These are phyloP conservation scores for Erythrocebus patas DNA, from an alignment of 2,113 vertebrate species.

Conservation along the genomic window DNA sequence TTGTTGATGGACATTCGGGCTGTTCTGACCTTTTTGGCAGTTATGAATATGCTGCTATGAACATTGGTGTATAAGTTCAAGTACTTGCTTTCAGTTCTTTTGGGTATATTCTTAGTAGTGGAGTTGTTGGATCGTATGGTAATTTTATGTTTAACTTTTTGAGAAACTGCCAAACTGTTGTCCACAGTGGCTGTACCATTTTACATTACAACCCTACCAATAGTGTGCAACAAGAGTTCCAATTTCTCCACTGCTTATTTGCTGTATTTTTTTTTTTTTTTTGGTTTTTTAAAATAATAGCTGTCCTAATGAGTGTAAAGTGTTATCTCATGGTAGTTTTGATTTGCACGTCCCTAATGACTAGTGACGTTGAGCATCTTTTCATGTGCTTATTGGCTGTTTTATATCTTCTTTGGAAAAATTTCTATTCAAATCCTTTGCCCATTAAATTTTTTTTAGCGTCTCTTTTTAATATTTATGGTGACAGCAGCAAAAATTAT, in stretches of 20 bases:
- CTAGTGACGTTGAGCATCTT: background rate
- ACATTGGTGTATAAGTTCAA: background rate
- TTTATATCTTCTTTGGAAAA: background rate
- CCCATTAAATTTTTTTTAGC: background rate
- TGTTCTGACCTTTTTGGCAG: background rate
- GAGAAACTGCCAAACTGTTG: background rate
- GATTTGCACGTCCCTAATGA: background rate
- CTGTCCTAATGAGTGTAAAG: background rate
- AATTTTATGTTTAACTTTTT: conserved; percentile 13
- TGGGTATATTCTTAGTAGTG: background rate
- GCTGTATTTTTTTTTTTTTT: background rate
- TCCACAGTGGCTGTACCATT: background rate
- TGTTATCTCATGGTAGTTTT: background rate
- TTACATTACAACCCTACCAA: background rate
- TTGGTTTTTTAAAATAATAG: background rate
- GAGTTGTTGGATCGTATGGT: background rate
- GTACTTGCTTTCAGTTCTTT: background rate
- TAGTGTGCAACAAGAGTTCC: background rate
- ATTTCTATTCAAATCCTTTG: background rate
- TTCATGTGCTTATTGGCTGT: background rate
- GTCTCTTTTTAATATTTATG: background rate
- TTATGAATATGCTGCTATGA: background rate
- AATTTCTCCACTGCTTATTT: background rate
- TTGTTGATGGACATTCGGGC: background rate
- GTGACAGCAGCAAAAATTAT: background rate